Evolutionary conservation across 2,113 vertebrate genomes (phyloP).

Genomic region (Kryptolebias marmoratus): DNA sequence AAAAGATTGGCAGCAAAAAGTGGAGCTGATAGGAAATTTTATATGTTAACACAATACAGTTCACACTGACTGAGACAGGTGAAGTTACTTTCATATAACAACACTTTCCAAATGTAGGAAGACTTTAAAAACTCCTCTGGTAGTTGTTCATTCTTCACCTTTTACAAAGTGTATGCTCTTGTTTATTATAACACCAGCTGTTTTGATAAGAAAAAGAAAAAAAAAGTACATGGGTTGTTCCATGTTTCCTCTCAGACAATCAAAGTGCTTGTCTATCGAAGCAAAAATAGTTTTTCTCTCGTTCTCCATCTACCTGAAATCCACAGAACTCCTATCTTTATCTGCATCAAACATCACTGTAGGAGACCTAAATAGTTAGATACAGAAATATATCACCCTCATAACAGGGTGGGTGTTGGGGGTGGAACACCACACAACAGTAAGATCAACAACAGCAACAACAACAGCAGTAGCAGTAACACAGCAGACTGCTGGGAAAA

Average conservation of each 20-base stretch:
- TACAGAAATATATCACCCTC: slow-evolving; percentile 59
- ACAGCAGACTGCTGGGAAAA: slow-evolving; percentile 69
- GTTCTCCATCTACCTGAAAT: slow-evolving; percentile 38
- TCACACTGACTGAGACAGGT: background rate
- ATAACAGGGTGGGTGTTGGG: slow-evolving; percentile 6
- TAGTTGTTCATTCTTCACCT: background rate
- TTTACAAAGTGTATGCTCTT: slow-evolving; percentile 26
- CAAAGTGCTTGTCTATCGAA: slow-evolving; percentile 44
- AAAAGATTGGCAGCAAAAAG: too few relatives aligned
- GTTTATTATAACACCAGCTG: slow-evolving; percentile 22
- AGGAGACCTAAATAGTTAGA: slow-evolving; percentile 58
- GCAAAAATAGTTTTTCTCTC: slow-evolving; percentile 46
- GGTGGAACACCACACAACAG: slow-evolving; percentile 57
- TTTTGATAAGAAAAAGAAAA: slow-evolving; percentile 37
- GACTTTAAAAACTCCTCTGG: background rate
- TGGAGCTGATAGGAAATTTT: background rate
- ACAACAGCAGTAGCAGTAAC: slow-evolving; percentile 41
- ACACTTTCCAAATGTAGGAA: background rate
- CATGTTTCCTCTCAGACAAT: slow-evolving; percentile 58
- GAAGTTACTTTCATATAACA: background rate
- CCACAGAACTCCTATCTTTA: slow-evolving; percentile 49
- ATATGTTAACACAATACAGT: background rate
- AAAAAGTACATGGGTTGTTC: slow-evolving; percentile 26
- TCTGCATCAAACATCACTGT: slow-evolving; percentile 47
- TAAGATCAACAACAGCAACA: slow-evolving; percentile 60